Conservation (phyloP, 2,888 invertebrate genomes). For the Diplazon laetatorius region DNA sequence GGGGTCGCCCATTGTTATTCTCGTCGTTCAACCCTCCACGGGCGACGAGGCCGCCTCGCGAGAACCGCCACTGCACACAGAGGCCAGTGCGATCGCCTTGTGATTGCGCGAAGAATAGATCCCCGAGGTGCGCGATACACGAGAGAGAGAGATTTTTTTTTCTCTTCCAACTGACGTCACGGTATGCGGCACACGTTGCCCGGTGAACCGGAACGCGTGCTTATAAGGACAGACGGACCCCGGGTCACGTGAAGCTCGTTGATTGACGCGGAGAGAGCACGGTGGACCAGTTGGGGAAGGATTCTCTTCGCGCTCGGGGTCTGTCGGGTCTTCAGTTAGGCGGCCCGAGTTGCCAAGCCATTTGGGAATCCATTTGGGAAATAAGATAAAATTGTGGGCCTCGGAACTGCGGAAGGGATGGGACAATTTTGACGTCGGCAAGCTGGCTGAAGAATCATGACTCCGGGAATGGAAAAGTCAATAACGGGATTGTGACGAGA, state of each 20-base stretch:
- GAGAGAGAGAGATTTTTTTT: too few relatives aligned
- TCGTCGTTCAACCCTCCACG: constrained; percentile 18
- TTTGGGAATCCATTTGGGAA: background rate
- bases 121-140: constrained; percentile 19
- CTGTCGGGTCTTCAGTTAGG: too few relatives aligned
- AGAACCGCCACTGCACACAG: background rate
- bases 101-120: constrained; percentile 47
- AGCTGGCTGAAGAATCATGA: background rate
- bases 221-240: constrained; percentile 4
- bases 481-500: constrained; percentile 30
- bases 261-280: background rate
- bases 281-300: too few relatives aligned
- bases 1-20: constrained; percentile 34
- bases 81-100: constrained; percentile 26
- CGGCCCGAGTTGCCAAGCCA: too few relatives aligned
- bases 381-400: background rate
- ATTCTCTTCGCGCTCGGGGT: too few relatives aligned
- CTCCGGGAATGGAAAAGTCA: background rate
- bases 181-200: constrained; percentile 13
- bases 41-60: constrained; percentile 9
- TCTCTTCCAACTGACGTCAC: constrained; percentile 11
- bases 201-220: constrained; percentile 10
- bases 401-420: background rate
- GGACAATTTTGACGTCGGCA: background rate
- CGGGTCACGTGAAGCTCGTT: constrained; percentile 8